A percentile compares a stretch with the other conserved stretches of the same genome.
These are phyloP conservation scores for Agrilus mali DNA, from an alignment of 2,888 invertebrate genomes.

Conservation along the genomic window DNA sequence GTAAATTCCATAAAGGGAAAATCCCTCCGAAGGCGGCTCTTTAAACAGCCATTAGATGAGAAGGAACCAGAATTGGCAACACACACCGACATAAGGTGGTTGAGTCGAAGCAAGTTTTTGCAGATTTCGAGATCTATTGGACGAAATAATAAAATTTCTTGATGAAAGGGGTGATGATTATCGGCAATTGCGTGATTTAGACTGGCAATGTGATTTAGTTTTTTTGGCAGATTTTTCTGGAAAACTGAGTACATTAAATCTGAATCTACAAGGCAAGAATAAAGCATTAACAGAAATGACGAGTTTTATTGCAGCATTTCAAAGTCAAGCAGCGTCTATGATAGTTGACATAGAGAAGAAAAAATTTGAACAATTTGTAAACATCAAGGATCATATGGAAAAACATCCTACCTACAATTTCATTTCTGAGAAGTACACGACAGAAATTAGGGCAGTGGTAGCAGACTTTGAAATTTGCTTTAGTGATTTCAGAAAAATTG, in stretches of 20 bases:
- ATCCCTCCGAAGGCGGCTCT: constrained; percentile 1
- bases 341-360: constrained; percentile 7
- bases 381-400: constrained; percentile 8
- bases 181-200: constrained; percentile 1
- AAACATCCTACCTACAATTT: constrained; percentile 8
- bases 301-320: constrained; percentile 4
- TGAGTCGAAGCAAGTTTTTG: constrained; percentile 4
- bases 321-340: constrained; percentile 6
- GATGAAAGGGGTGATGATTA: constrained; percentile 3
- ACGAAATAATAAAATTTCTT: constrained; percentile 4
- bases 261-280: constrained; percentile 11
- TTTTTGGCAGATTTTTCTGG: constrained; percentile 7
- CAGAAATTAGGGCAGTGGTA: constrained; percentile 8
- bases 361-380: constrained; percentile 7
- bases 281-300: constrained; percentile 11
- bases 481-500: constrained; percentile 10
- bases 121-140: constrained; percentile 4
- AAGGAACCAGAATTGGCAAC: constrained; percentile 3
- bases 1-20: too few species aligned
- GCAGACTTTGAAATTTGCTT: constrained; percentile 11
- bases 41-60: constrained; percentile 3
- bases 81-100: constrained; percentile 6
- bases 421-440: constrained; percentile 8
- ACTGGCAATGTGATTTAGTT: constrained; percentile 8
- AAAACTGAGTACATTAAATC: constrained; percentile 11